Conservation (phyloP, 2,113 vertebrate species). For the Eupsittula cactorum region DNA sequence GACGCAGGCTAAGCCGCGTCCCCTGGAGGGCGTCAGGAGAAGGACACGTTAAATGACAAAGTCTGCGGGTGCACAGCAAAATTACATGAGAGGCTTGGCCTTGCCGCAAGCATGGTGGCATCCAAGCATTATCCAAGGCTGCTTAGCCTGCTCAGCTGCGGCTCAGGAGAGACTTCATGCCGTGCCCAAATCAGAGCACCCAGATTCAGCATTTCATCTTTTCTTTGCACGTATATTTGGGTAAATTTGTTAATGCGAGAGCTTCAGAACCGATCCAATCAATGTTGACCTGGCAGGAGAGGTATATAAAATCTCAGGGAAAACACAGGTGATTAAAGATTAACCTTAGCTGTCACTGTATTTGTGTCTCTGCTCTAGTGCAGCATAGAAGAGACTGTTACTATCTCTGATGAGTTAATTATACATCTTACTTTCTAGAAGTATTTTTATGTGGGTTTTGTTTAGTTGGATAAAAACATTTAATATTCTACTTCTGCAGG, state of each 20-base stretch:
- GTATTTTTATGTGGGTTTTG: neutral
- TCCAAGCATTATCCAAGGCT: too few relatives aligned
- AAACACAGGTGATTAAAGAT: neutral
- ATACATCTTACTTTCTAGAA: neutral
- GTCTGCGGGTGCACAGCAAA: neutral
- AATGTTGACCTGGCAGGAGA: neutral
- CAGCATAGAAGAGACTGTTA: neutral
- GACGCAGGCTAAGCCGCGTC: fast-evolving
- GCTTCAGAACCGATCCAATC: neutral
- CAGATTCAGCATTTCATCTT: neutral
- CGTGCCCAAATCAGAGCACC: fast-evolving
- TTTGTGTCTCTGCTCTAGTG: neutral
- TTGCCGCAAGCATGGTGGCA: neutral
- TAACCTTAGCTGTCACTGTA: neutral
- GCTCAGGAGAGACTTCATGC: neutral
- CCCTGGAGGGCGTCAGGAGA: too few relatives aligned
- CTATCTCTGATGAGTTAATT: neutral
- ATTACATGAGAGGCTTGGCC: neutral
- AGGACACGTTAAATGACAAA: neutral
- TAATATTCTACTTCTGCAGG: neutral
- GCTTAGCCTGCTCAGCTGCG: neutral
- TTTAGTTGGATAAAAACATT: neutral
- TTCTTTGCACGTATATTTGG: neutral
- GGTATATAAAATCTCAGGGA: neutral
- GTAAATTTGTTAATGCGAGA: neutral